A percentile compares a stretch with the other conserved stretches of the same genome.
Conservation (phyloP, 2,113 vertebrate genomes). For the Strigops habroptila region DNA sequence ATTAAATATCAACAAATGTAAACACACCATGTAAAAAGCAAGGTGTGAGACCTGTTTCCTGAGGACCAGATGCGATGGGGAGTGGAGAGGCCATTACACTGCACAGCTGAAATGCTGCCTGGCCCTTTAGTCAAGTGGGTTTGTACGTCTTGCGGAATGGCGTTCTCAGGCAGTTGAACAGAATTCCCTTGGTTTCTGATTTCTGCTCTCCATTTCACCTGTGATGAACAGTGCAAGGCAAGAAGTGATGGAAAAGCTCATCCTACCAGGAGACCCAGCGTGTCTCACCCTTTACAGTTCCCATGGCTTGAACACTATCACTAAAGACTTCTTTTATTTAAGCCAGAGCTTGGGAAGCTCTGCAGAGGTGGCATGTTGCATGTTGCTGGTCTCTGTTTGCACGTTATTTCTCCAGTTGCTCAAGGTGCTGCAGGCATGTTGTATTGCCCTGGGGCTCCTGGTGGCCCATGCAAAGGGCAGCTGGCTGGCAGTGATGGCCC, state of each 20-base stretch:
- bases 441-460: neutral
- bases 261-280: fast-evolving
- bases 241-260: neutral
- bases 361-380: neutral
- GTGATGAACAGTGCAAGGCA: neutral
- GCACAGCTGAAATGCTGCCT: fast-evolving
- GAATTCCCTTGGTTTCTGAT: neutral
- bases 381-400: neutral
- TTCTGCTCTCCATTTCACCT: neutral
- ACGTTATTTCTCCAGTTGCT: neutral
- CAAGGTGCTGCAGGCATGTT: neutral
- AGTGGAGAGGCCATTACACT: neutral
- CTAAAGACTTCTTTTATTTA: neutral
- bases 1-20: neutral
- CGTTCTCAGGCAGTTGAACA: neutral
- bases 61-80: fast-evolving
- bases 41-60: neutral
- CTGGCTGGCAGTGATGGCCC: neutral
- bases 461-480: neutral
- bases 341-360: neutral
- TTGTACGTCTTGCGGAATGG: neutral
- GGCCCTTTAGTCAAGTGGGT: fast-evolving
- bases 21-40: neutral
- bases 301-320: fast-evolving
- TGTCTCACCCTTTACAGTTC: neutral